phyloP scores from a whole-genome alignment of 1,140 invertebrate species.

The Hyposmocoma kahamanoa region DNA sequence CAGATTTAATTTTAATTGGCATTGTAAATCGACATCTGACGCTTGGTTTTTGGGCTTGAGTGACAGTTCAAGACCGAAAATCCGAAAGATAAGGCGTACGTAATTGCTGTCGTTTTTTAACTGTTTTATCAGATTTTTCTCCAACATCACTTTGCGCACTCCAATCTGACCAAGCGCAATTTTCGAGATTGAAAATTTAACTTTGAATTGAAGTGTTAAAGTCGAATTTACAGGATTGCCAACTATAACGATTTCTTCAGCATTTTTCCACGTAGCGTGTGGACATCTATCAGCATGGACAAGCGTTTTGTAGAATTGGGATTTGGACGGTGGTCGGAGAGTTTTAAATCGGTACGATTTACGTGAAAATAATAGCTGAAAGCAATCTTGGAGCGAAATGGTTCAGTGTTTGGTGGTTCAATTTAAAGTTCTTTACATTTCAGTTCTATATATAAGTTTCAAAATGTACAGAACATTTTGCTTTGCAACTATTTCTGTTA shows the following conservation, averaged over 20 bases:
- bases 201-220: conserved; percentile 7
- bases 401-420: conserved; percentile 23
- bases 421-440: conserved; percentile 18
- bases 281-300: conserved; percentile 57
- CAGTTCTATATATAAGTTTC: conserved; percentile 16
- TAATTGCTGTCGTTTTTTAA: conserved; percentile 67
- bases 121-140: conserved; percentile 58
- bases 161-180: conserved; percentile 20
- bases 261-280: background rate
- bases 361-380: conserved; percentile 48
- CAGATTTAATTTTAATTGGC: conserved; percentile 58
- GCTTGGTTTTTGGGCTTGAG: conserved; percentile 28
- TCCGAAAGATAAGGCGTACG: conserved; percentile 46
- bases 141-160: conserved; percentile 26
- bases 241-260: background rate
- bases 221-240: background rate
- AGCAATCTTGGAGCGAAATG: conserved; percentile 32
- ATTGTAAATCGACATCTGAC: conserved; percentile 47
- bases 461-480: conserved; percentile 22
- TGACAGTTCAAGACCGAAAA: conserved; percentile 18
- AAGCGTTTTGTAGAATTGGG: conserved; percentile 61
- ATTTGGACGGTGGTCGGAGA: conserved; percentile 50
- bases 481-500: too few relatives aligned
- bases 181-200: conserved; percentile 11
- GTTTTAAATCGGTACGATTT: conserved; percentile 59